Evolutionary conservation across 2,888 invertebrate species (phyloP).

Genomic region (Artemia sinica): DNA sequence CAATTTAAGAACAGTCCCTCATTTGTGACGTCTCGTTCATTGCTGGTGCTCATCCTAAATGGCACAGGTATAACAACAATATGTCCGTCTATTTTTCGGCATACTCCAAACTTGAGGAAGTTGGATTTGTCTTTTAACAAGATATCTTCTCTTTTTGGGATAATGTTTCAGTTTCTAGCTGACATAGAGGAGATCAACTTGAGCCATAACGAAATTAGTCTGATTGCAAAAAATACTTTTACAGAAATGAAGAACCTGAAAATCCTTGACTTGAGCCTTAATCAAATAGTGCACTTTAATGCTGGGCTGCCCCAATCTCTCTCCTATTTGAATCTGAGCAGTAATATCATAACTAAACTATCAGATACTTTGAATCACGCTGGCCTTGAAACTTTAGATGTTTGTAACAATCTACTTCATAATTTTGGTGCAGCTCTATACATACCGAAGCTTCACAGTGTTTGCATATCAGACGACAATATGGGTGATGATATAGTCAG

Average conservation of each 20-base stretch:
- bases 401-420: not conserved
- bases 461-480: not conserved
- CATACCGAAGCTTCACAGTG: not conserved
- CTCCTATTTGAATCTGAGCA: not conserved
- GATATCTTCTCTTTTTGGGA: not conserved
- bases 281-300: not conserved
- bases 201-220: not conserved
- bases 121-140: not conserved
- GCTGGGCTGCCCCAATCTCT: not conserved
- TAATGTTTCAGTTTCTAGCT: not conserved
- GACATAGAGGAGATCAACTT: not conserved
- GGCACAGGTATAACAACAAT: not conserved
- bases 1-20: not conserved
- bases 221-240: not conserved
- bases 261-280: not conserved
- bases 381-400: not conserved
- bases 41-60: not conserved
- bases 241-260: not conserved
- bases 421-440: not conserved
- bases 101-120: not conserved
- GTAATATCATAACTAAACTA: not conserved
- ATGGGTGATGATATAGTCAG: not conserved
- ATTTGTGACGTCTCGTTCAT: not conserved
- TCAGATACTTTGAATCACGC: not conserved
- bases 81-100: not conserved